Evolutionary conservation across 2,113 vertebrate species (phyloP).

Genomic region (Mungos mungo): DNA sequence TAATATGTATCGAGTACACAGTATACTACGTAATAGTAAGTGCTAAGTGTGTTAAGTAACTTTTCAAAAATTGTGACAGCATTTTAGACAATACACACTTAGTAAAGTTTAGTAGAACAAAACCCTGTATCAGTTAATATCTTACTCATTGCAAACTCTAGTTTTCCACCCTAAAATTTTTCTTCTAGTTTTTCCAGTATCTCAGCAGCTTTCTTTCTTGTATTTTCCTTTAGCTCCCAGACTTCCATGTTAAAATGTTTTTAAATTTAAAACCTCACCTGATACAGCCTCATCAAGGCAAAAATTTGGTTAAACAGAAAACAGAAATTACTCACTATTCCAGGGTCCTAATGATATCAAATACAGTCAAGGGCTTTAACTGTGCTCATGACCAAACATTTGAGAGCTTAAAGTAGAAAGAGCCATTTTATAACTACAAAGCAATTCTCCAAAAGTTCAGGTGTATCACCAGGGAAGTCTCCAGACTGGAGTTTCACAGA

Average conservation of each 20-base stretch:
- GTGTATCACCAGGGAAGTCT: not conserved
- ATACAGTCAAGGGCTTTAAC: not conserved
- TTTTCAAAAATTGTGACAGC: not conserved
- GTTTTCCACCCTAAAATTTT: not conserved
- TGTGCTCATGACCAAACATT: not conserved
- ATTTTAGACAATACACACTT: not conserved
- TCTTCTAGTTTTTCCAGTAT: not conserved
- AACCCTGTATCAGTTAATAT: not conserved
- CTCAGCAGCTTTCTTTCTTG: not conserved
- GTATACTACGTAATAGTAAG: not conserved
- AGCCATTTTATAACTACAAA: slow-evolving; percentile 15
- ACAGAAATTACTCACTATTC: not conserved
- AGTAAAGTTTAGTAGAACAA: not conserved
- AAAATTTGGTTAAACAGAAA: slow-evolving; percentile 13
- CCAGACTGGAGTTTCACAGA: not conserved
- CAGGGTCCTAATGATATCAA: not conserved
- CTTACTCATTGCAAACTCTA: not conserved
- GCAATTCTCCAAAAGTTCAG: not conserved
- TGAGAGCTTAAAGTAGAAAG: slow-evolving; percentile 6
- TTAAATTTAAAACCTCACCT: slow-evolving; percentile 18
- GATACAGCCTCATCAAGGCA: not conserved
- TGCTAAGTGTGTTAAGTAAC: not conserved
- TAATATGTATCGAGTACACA: not conserved
- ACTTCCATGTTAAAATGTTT: slow-evolving; percentile 1
- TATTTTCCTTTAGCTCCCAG: not conserved